Evolutionary conservation across 2,797 vertebrate genomes (phyloP), one percentile per base, ranked within the genome.

Genomic region (Salmo trutta): DNA sequence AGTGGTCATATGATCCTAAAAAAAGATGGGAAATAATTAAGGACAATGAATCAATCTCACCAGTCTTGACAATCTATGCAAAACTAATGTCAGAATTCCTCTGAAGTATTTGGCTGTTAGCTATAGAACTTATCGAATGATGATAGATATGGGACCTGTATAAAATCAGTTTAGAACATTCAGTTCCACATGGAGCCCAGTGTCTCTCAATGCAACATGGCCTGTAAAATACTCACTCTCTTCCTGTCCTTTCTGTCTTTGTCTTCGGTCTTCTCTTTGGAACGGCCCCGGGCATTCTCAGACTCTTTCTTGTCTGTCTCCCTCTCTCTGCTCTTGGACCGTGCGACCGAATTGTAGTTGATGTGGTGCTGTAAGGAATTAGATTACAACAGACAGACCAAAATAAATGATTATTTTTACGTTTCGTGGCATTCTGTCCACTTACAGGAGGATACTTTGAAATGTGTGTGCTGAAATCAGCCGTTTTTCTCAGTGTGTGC

Each of bases 301-400:
- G 95, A 91, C 64, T 98, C 97, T 96, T 97, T 98, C 97, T 98
- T 98, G 89, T 98, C 97, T 94, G 91, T 90, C 94, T 98, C 97
- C 95, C 93, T 96, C 95, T 98, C 97, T 93, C 97, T 97, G 96
- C 97, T 98, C 95, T 97, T 98, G 95, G 97, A 97, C 92, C 94
- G 93, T 93, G 94, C 82, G 89, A 95, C 93, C 95, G 95, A 94
- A 94, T 95, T 98, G 93, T 97, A 97, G 95, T 93, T 98, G 95
- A 94, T 88, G 94, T 98, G 96, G 94, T 97, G 96, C 96, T 98
- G 95, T 90, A 91, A 95, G 90, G 90, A 84, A 87, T 54, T 86
- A 81, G 81, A 69, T 69, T 66, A 81, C 41, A 81, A 31, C 7
- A 73, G 14, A 29, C 71, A 31, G 24, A 31, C 71, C 12, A 14